Evolutionary conservation across 92 coral and sea anemone species (phyloP), one percentile per base, ranked within the genome.

Genomic region (Palythoa grandis): DNA sequence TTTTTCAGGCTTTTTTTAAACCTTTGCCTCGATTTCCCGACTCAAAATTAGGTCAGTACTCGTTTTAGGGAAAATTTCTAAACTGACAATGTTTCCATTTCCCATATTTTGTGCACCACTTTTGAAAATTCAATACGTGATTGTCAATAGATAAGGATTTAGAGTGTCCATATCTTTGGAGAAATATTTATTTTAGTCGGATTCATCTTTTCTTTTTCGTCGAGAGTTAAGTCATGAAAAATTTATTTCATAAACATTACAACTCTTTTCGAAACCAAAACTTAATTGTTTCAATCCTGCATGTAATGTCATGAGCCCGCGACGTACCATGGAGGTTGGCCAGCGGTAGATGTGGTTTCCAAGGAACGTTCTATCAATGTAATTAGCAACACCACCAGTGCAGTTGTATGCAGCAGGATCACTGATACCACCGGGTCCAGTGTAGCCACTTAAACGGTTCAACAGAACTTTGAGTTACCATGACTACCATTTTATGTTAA

Each of bases 361-460:
- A 50, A 96, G 86, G 79, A 95, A 88, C 82, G 85, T 79, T 35
- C 94, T 88, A 79, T 96, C 99, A 61, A 96, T 92, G 73, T 92
- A 96, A 74, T 91, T 95, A 11, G 99, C 99, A 89, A 95, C 91
- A 61, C 99, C 99, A 56, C 99, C 99, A 15, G 97, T 94, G 83
- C 99, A 96, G 90, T 93, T 88, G 57, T 65, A 83, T 17, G 92
- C 93, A 4, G 74, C 85, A 35, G 99, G 97, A 82, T 86, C 95
- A 35, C 98, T 93, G n/a, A 92, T 85, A 50, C 98, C 98, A 0
- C 98, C 98, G 22, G 98, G 98, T 63, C 98, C 98, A 7, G 91
- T 91, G 67, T 94, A 96, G 25, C 98, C 98, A 66, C 98, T 96
- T 88, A 39, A 85, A 35, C 43, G 37, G 74, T 67, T 22, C 61